A percentile compares a stretch with the other conserved stretches of the same genome.
These are phyloP conservation scores for Pantherophis guttatus DNA, from an alignment of 2,113 vertebrate species.

Conservation along the genomic window DNA sequence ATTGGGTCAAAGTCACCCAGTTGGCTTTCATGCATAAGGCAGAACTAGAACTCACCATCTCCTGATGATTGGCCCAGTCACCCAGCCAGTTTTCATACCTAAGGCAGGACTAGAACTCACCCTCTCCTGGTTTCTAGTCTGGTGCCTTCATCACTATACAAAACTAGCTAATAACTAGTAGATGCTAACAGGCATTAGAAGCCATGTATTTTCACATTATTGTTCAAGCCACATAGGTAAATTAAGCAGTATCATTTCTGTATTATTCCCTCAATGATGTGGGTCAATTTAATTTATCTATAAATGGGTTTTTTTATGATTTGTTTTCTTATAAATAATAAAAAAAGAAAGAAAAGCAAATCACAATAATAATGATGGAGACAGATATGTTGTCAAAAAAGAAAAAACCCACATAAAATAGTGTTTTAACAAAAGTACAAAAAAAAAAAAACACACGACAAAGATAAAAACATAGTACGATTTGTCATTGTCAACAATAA, in stretches of 20 bases:
- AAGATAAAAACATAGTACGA: background rate
- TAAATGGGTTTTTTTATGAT: background rate
- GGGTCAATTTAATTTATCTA: background rate
- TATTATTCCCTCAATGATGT: background rate
- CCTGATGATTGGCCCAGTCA: too few species aligned
- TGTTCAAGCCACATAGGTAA: slow-evolving; percentile 27
- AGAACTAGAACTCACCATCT: too few species aligned
- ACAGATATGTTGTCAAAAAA: background rate
- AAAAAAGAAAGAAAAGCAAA: background rate
- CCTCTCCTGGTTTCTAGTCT: background rate
- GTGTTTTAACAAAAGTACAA: background rate
- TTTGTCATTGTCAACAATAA: background rate
- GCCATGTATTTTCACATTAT: slow-evolving; percentile 38
- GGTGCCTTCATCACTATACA: background rate
- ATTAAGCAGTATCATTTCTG: slow-evolving; percentile 21
- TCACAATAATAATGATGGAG: background rate
- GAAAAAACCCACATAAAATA: background rate
- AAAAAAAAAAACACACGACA: too few species aligned
- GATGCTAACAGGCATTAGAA: slow-evolving; percentile 38
- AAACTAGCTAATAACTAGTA: background rate
- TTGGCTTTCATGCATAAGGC: too few species aligned
- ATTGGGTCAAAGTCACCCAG: too few species aligned
- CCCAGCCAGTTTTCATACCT: too few species aligned
- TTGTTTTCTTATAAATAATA: background rate
- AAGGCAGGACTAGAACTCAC: too few species aligned